Base-by-base conservation (phyloP, 2,888 invertebrate genomes). In the Ennomos quercinarius region DNA sequence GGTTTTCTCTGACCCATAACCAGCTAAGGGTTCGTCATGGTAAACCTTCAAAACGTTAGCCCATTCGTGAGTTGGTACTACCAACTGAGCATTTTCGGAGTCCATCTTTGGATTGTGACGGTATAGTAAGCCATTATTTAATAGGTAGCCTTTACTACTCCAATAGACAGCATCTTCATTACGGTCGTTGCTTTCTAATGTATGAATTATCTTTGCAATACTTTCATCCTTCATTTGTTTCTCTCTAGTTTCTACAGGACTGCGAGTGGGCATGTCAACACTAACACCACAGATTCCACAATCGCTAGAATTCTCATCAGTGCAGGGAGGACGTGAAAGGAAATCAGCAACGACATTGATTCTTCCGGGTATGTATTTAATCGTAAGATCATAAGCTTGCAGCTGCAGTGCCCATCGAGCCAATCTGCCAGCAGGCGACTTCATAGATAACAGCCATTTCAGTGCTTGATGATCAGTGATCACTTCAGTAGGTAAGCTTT, bases 401-500 rank as follows among this genome's bases (percentile, higher is more conserved):
- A 92, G 59, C 5, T 58, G 53, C 3, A 89, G 51, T 0, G 81
- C 81, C 90, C 89, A 92, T 43, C 88, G 57, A 0, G 82, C 83
- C 1, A 93, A 62, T 37, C 89, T 63, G 2, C 83, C 85, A 4
- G 76, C 71, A 0, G 80, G 78, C 10, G 84, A 72, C 50, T 81
- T 79, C 5, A 85, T 11, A 0, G 68, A 65, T 66, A 81, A 68
- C 2, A 91, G 61, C 81, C 84, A 87, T 40, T 72, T 67, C 2
- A 93, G 68, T 0, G 87, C 84, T 57, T 86, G 80, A 17, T 71
- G 91, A 60, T 93, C 93, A 0, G 86, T 88, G 5, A 77, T 61
- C 0, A 91, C 61, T 0, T 36, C 45, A 9, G 36, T 10, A 9
- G 35, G 9, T 2, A 87, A 78, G 0, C 66, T 37, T 74, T 83